Base-by-base conservation (phyloP, 2,888 invertebrate genomes). In the Lasioglossum villosulum region DNA sequence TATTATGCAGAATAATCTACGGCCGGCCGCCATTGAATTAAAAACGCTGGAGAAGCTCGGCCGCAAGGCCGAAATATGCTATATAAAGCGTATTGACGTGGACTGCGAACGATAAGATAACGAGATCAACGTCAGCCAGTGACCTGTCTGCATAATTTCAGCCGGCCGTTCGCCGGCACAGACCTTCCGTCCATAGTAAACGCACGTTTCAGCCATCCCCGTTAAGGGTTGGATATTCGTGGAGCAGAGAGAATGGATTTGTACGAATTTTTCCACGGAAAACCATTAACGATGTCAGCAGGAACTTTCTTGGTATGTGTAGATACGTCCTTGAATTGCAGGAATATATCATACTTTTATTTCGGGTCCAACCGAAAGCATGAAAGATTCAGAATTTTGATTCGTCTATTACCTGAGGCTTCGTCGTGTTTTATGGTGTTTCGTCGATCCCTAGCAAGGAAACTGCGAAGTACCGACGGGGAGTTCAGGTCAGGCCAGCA, bases 1-100 rank as follows among this genome's bases (percentile, higher is more conserved):
- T 83, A 88, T 84, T 87, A 81, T 83, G 87, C 84, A 83, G 85
- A 88, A 88, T 88, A 84, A 87, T 83, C 80, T 78, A 48, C 68
- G 72, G 75, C 78, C 72, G 75, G 37, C 71, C 39, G 83, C 72
- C 83, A 82, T 83, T 83, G 86, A 83, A 86, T 88, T 86, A 87
- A 87, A 87, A 87, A 87, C 79, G 80, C 75, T 80, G 37, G 68
- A 66, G 77, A 56, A 37, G 56, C 76, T 66, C n/a, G 39, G 39
- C 37, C 63, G 73, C 77, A 80, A 80, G 39, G 27, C 30, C 68
- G 73, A 83, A 80, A 80, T 80, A 59, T 77, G 42, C 14, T 30
- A 59, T 59, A 80, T 80, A 83, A 86, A 83, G 66, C 52, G 75
- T 75, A 87, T 87, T 81, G 83, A 76, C 82, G 83, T 71, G 71